These are phyloP conservation scores for Proterorhinus semilunaris DNA, from an alignment of 2,113 vertebrate genomes.

Conservation along the genomic window DNA sequence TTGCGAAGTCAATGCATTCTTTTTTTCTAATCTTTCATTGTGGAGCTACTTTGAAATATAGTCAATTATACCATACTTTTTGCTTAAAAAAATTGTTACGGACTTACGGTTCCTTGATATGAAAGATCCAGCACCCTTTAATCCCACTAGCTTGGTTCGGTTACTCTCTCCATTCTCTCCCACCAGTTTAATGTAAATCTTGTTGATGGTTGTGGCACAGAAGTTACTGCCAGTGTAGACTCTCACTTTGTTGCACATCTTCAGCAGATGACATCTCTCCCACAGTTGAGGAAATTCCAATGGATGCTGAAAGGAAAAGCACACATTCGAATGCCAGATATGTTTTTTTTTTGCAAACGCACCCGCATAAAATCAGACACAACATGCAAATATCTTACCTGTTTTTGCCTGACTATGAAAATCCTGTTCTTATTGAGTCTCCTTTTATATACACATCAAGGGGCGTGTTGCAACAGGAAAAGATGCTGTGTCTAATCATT, in stretches of 20 bases:
- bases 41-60: too few species aligned
- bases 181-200: slow-evolving; percentile 59
- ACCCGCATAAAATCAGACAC: background rate
- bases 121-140: background rate
- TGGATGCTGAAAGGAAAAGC: background rate
- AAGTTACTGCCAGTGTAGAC: slow-evolving; percentile 2
- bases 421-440: background rate
- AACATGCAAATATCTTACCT: slow-evolving; percentile 2
- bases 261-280: background rate
- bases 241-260: slow-evolving; percentile 42
- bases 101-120: slow-evolving; percentile 31
- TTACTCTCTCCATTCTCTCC: slow-evolving; percentile 44
- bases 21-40: too few species aligned
- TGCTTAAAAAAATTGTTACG: background rate
- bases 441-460: background rate
- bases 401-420: background rate
- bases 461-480: background rate
- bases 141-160: background rate
- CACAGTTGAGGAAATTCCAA: too few species aligned
- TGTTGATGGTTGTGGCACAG: slow-evolving; percentile 22
- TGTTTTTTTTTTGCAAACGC: background rate
- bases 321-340: background rate
- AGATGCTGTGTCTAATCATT: background rate
- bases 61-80: too few species aligned
- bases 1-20: too few species aligned